Evolutionary conservation across 2,797 vertebrate genomes (phyloP).

Genomic region (Chrysocyon brachyurus): DNA sequence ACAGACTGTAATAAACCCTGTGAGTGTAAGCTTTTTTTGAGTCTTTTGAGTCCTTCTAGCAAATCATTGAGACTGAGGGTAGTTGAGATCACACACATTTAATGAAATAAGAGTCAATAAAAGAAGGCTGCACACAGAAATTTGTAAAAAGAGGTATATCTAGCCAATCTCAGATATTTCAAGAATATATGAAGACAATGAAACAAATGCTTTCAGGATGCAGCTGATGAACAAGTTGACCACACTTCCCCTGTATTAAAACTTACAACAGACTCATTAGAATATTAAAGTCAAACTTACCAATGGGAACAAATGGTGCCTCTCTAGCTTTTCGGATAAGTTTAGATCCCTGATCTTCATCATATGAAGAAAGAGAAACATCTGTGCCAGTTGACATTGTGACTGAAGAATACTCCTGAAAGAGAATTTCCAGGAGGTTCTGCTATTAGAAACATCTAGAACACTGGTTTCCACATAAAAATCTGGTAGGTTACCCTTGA

Average conservation of each 20-base stretch:
- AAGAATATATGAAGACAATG: constrained; percentile 21
- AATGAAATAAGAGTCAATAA: neutral
- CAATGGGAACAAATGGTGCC: constrained; percentile 94
- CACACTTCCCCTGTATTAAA: neutral
- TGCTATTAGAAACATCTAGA: constrained; percentile 34
- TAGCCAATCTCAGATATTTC: neutral
- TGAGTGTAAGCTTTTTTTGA: neutral
- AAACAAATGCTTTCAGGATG: constrained; percentile 56
- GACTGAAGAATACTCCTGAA: constrained; percentile 77
- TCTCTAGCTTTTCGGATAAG: constrained; percentile 94
- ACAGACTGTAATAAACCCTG: neutral
- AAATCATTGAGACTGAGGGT: neutral
- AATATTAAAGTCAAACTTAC: constrained; percentile 87
- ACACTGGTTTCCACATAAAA: neutral
- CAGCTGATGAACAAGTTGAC: neutral
- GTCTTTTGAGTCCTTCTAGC: neutral
- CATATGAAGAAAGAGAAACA: constrained; percentile 84
- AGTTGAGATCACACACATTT: neutral
- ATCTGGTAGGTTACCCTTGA: neutral
- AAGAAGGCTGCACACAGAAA: neutral
- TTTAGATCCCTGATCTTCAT: constrained; percentile 92
- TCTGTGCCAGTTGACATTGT: constrained; percentile 89
- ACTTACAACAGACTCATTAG: neutral
- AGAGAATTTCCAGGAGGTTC: constrained; percentile 59
- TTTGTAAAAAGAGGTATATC: neutral